phyloP scores from a whole-genome alignment of 2,888 invertebrate genomes.

The Apeira syringaria region DNA sequence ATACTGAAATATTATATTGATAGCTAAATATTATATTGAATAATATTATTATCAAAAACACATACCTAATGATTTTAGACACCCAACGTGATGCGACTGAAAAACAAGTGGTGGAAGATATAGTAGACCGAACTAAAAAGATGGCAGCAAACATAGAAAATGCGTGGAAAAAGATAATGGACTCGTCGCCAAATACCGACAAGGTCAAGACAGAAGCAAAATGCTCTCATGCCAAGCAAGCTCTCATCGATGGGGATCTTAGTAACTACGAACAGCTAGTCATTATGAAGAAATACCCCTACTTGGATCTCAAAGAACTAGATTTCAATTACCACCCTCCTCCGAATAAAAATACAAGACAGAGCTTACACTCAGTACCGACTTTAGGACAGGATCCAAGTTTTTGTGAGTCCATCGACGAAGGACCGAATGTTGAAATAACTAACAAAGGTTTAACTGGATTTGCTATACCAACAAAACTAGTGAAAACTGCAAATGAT shows the following conservation, averaged over 20 bases:
- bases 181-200: slow-evolving; percentile 26
- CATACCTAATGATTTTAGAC: slow-evolving; percentile 36
- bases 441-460: slow-evolving; percentile 69
- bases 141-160: slow-evolving; percentile 45
- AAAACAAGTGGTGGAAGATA: slow-evolving; percentile 21
- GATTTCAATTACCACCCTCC: slow-evolving; percentile 56
- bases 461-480: slow-evolving; percentile 62
- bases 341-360: slow-evolving; percentile 48
- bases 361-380: slow-evolving; percentile 45
- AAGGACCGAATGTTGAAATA: slow-evolving; percentile 64
- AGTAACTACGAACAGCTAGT: slow-evolving; percentile 68
- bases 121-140: slow-evolving; percentile 46
- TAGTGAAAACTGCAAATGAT: slow-evolving; percentile 35
- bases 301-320: slow-evolving; percentile 64
- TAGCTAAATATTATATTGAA: no score
- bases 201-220: slow-evolving; percentile 35
- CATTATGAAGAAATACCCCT: slow-evolving; percentile 75
- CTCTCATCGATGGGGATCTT: slow-evolving; percentile 47
- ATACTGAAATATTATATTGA: no score
- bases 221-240: slow-evolving; percentile 36
- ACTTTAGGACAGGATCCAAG: slow-evolving; percentile 48
- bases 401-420: slow-evolving; percentile 54
- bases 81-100: slow-evolving; percentile 34
- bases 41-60: no score
- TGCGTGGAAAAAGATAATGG: slow-evolving; percentile 45